Percentiles rank a stretch among this genome's conserved stretches.
Conservation (phyloP, 2,797 vertebrate genomes). For the Platyrinchus mystaceus region DNA sequence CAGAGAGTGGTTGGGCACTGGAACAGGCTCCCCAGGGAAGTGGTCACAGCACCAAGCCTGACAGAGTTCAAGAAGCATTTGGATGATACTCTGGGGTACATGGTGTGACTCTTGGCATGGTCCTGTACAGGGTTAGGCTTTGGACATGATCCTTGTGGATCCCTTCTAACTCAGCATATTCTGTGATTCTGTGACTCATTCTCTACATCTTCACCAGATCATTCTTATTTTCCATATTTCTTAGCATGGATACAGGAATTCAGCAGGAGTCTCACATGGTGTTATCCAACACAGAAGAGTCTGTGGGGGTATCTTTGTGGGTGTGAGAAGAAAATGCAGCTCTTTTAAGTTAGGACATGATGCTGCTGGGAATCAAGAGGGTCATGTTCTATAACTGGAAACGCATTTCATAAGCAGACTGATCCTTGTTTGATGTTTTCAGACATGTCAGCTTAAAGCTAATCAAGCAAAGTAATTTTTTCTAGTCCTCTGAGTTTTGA, state of each 20-base stretch:
- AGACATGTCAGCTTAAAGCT: conserved; percentile 36
- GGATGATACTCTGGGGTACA: neutral
- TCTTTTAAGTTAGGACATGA: neutral
- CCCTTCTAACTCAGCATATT: neutral
- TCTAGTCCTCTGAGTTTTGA: conserved; percentile 55
- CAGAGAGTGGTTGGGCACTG: neutral
- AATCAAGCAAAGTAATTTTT: conserved; percentile 52
- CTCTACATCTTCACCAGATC: neutral
- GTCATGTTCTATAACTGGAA: neutral
- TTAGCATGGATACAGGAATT: neutral
- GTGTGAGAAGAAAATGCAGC: neutral
- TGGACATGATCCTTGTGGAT: neutral
- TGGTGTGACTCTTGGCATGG: neutral
- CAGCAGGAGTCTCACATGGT: neutral
- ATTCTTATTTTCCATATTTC: neutral
- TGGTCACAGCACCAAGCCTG: neutral
- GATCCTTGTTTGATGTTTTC: conserved; percentile 22
- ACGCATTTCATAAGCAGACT: conserved; percentile 32
- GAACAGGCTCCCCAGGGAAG: neutral
- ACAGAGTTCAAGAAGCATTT: neutral
- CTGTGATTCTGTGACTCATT: neutral
- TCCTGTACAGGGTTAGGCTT: neutral
- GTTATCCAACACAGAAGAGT: neutral
- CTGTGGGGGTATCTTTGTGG: neutral
- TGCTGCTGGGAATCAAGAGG: neutral